Conservation (phyloP, 2,888 invertebrate species). For the Drosophila diplacantha region DNA sequence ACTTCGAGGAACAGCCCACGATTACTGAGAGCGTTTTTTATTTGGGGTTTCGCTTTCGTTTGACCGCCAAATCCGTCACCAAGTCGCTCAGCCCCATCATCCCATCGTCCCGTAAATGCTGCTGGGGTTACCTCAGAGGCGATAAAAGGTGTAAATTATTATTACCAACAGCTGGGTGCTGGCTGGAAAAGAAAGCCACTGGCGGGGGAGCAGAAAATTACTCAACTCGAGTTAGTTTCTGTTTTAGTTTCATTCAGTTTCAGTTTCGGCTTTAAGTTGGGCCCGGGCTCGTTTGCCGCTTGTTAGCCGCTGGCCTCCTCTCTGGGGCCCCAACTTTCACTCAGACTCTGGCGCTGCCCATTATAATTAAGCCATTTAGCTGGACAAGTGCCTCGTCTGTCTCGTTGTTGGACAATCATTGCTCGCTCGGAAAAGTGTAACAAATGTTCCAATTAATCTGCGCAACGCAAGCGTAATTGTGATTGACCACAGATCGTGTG, state of each 20-base stretch:
- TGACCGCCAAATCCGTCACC: constrained; percentile 56
- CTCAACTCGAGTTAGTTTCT: constrained; percentile 47
- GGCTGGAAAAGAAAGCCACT: constrained; percentile 55
- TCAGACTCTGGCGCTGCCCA: constrained; percentile 48
- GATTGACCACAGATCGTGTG: constrained; percentile 38
- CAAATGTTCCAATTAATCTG: constrained; percentile 44
- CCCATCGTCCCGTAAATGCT: constrained; percentile 23
- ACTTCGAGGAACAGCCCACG: constrained; percentile 51
- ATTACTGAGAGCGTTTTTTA: constrained; percentile 8
- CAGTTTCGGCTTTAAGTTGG: constrained; percentile 3
- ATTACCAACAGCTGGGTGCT: constrained; percentile 35
- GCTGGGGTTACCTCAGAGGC: constrained; percentile 55
- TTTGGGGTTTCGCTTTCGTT: constrained; percentile 57
- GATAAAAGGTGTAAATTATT: constrained; percentile 62
- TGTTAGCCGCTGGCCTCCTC: constrained; percentile 34
- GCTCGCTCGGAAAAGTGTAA: constrained; percentile 53
- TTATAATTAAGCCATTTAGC: constrained; percentile 62
- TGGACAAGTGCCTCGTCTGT: constrained; percentile 23
- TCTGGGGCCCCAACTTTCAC: constrained; percentile 55
- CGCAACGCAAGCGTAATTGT: constrained; percentile 35
- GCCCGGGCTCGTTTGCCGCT: constrained; percentile 11
- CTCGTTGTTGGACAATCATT: constrained; percentile 45
- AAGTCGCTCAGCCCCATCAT: constrained; percentile 18
- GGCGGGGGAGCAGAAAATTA: constrained; percentile 56
- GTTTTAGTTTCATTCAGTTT: constrained; percentile 22